Base-by-base conservation (phyloP, 2,113 vertebrate species). In the Calyptommatus sinebrachiatus region DNA sequence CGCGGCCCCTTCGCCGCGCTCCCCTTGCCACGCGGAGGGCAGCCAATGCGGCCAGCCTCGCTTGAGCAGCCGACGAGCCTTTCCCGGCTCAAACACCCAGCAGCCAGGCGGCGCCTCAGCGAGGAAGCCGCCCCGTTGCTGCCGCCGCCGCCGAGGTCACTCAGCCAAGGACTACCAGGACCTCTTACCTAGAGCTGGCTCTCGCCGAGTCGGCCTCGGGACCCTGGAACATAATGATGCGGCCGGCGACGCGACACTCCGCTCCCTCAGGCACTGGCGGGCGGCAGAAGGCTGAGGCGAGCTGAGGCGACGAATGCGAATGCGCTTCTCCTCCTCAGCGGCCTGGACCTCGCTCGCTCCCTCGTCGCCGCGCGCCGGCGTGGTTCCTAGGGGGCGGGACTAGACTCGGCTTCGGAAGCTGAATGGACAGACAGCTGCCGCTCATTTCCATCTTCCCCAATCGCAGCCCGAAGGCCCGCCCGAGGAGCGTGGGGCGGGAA, bases 181-280 rank as follows among this genome's bases (percentile, higher is more conserved):
- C 14, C 63, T 1, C 62, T 14, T 83, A 98, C 97, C 98, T 97
- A 72, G 97, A 97, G 74, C 95, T 96, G 0, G 95, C 86, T 85
- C 96, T 97, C 2, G 87, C 53, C 1, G 85, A 10, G 7, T 88
- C 90, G 5, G 60, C 72, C 4, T 96, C 96, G 26, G 96, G 75
- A 0, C 90, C 94, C 82, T 94, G 96, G 78, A 97, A 99, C 94
- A 96, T 97, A 91, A 95, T 95, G 22, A 83, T 95, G 35, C 35
- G 6, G 86, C 94, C 89, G 90, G 31, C 14, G 11, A 3, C 1
- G 8, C 2, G 10, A 50, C 48, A 2, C 48, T 14, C 48, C 48
- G 8, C 48, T 16, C 16, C 4, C 4, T 57, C 53, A 12, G 53
- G 50, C 9, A 16, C 50, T 14, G 5, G 9, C 50, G 14, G 50